Conservation (phyloP, 2,888 invertebrate genomes). For the Stegana nigrithorax region DNA sequence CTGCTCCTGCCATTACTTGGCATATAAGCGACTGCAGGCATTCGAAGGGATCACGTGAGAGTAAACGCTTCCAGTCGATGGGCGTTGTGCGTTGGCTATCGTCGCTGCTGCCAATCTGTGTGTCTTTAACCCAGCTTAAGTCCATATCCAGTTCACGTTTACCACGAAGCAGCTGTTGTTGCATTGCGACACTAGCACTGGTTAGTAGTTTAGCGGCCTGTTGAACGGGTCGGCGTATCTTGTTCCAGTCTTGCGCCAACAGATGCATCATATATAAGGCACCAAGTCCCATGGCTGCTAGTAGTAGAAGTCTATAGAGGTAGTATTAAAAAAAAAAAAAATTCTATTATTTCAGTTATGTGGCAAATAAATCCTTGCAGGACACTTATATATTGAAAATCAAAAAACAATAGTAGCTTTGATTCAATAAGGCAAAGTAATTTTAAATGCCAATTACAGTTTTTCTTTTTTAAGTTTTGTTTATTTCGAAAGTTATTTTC, state of each 20-base stretch:
- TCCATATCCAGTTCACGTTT: constrained; percentile 46
- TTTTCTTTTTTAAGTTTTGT: background rate
- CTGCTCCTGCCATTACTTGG: constrained; percentile 65
- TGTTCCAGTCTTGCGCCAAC: constrained; percentile 70
- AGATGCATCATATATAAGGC: constrained; percentile 70
- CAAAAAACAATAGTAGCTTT: no score
- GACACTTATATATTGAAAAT: no score
- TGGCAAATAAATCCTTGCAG: no score
- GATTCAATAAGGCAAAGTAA: no score
- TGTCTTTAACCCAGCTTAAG: constrained; percentile 19
- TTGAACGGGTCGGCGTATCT: constrained; percentile 65
- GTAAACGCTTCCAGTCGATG: constrained; percentile 64
- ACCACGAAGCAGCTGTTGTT: constrained; percentile 44
- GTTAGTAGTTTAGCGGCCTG: constrained; percentile 48
- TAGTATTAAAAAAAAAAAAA: no score
- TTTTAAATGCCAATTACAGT: no score
- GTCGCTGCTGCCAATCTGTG: background rate
- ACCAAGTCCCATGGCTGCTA: constrained; percentile 68
- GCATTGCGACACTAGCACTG: constrained; percentile 48
- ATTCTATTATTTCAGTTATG: no score
- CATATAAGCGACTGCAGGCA: constrained; percentile 67
- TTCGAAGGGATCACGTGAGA: constrained; percentile 64
- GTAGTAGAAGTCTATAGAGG: constrained; percentile 62
- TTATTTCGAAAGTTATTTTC: no score
- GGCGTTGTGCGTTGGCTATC: constrained; percentile 20